A percentile compares a stretch with the other conserved stretches of the same genome.
These are phyloP conservation scores for Ibidorhyncha struthersii DNA, from an alignment of 2,113 vertebrate species.

Conservation along the genomic window DNA sequence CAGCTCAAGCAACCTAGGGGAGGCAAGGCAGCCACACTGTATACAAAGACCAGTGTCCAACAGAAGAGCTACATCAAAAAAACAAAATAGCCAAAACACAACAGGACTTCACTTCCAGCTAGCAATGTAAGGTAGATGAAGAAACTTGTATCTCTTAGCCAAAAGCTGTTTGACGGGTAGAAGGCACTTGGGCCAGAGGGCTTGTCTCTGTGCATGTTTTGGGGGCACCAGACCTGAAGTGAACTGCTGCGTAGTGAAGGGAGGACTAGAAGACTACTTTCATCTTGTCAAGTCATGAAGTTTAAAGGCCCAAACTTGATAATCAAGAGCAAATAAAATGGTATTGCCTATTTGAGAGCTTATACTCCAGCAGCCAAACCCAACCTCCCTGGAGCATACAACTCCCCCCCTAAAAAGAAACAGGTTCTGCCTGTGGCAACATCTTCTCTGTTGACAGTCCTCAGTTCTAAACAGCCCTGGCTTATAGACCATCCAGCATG, in stretches of 20 bases:
- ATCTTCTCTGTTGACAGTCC: not conserved
- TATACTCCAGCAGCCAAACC: not conserved
- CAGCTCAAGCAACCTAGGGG: not conserved
- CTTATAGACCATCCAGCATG: not conserved
- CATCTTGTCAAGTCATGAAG: not conserved
- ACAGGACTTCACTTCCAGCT: not conserved
- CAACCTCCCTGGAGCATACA: fast-evolving
- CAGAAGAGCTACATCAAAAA: not conserved
- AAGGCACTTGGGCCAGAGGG: not conserved
- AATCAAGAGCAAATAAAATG: not conserved
- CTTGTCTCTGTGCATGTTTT: not conserved
- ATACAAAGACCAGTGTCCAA: not conserved
- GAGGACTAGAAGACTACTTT: not conserved
- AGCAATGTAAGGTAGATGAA: not conserved
- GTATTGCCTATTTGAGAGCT: not conserved
- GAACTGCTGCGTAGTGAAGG: not conserved
- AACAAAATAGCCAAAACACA: not conserved
- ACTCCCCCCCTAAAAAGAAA: not conserved
- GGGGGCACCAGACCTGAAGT: not conserved
- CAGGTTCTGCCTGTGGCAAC: not conserved
- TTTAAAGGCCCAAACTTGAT: not conserved
- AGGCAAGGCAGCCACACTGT: not conserved
- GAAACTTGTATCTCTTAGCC: not conserved
- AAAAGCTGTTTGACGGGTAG: not conserved
- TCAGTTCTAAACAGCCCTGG: not conserved